A percentile compares a stretch with the other conserved stretches of the same genome.
Conservation (phyloP, 2,888 invertebrate genomes). For the Oegoconia quadripuncta region DNA sequence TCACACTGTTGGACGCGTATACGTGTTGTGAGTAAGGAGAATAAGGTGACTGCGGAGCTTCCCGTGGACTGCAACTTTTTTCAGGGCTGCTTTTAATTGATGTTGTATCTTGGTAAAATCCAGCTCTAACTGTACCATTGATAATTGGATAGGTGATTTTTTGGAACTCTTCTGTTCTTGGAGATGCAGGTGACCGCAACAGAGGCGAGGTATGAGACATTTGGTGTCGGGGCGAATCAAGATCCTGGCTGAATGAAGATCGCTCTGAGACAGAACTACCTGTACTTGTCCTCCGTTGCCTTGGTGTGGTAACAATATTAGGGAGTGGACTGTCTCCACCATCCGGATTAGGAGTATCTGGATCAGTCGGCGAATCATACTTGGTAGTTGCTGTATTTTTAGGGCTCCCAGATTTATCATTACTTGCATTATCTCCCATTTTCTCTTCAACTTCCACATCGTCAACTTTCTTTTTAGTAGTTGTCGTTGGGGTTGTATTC, state of each 20-base stretch:
- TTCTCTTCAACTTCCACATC: slow-evolving; percentile 71
- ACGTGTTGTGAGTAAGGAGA: slow-evolving; percentile 71
- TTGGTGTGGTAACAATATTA: slow-evolving; percentile 49
- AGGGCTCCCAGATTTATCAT: slow-evolving; percentile 49
- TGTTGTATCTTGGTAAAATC: slow-evolving; percentile 93
- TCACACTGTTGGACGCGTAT: slow-evolving; percentile 56
- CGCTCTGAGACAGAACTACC: slow-evolving; percentile 89
- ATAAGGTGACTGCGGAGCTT: slow-evolving; percentile 80
- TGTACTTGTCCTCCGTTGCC: slow-evolving; percentile 86
- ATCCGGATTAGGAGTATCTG: slow-evolving; percentile 61
- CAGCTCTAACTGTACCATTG: slow-evolving; percentile 91
- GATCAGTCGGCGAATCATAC: slow-evolving; percentile 61
- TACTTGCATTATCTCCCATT: slow-evolving; percentile 41
- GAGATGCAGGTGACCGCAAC: slow-evolving; percentile 87
- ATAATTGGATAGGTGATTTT: slow-evolving; percentile 85
- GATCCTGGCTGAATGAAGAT: slow-evolving; percentile 88
- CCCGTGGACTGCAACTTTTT: slow-evolving; percentile 89
- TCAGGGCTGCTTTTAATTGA: slow-evolving; percentile 91
- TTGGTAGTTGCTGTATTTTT: slow-evolving; percentile 49
- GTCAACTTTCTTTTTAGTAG: slow-evolving; percentile 80
- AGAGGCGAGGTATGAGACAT: slow-evolving; percentile 86
- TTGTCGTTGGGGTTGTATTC: slow-evolving; percentile 71
- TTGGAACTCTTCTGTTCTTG: slow-evolving; percentile 84
- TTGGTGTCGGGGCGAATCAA: slow-evolving; percentile 86
- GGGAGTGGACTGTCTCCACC: slow-evolving; percentile 65